These are phyloP conservation scores for Eubucco bourcierii DNA, from an alignment of 2,113 vertebrate species.

Conservation along the genomic window DNA sequence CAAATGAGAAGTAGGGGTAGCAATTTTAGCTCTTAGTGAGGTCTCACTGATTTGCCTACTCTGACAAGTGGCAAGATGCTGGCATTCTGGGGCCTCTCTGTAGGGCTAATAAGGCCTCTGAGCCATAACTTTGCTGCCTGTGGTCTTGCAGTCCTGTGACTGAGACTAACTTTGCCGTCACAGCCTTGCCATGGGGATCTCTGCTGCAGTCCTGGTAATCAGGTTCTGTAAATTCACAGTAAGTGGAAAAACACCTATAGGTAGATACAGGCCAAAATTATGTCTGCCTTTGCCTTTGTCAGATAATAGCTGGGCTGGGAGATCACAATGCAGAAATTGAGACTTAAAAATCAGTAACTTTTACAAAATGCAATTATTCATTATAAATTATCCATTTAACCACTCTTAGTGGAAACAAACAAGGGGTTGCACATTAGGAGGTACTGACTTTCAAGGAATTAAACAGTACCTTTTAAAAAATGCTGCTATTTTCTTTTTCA, in stretches of 20 bases:
- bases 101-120: background rate
- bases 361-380: background rate
- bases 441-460: background rate
- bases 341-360: background rate
- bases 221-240: background rate
- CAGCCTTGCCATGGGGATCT: background rate
- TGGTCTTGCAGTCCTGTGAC: background rate
- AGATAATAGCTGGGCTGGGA: background rate
- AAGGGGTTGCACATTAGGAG: background rate
- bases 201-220: background rate
- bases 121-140: background rate
- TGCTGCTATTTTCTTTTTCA: background rate
- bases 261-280: background rate
- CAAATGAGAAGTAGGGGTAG: background rate
- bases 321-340: background rate
- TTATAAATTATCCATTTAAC: background rate
- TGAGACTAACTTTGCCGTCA: background rate
- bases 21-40: background rate
- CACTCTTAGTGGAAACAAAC: background rate
- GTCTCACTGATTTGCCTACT: background rate
- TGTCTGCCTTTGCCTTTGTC: background rate
- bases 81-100: background rate
- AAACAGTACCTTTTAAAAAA: background rate
- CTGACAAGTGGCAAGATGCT: background rate
- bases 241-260: background rate